Evolutionary conservation across 2,113 vertebrate species (phyloP).

Genomic region (Ciconia stormi): DNA sequence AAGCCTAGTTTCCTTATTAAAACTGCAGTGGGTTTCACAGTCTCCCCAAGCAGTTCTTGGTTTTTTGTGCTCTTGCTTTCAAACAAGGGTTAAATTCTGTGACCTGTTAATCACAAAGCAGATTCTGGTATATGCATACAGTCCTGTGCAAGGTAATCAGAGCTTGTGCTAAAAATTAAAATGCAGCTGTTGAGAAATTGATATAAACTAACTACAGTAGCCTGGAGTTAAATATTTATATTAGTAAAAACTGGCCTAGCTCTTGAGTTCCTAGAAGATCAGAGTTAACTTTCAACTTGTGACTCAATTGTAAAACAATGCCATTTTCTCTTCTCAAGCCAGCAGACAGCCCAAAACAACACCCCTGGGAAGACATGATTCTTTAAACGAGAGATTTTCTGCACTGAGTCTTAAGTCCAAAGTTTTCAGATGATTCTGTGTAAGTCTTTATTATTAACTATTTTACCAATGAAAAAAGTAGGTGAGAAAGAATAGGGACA

Average conservation of each 20-base stretch:
- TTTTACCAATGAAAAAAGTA: background rate
- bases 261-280: conserved; percentile 24
- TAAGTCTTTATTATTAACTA: background rate
- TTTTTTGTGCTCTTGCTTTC: background rate
- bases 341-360: background rate
- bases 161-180: background rate
- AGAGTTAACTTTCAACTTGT: conserved; percentile 33
- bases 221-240: background rate
- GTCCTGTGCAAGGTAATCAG: background rate
- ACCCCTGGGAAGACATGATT: background rate
- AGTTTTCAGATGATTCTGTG: background rate
- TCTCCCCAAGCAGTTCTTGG: background rate
- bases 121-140: background rate
- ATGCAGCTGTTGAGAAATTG: background rate
- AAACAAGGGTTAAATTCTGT: background rate
- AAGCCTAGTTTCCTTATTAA: background rate
- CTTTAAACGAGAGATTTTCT: background rate
- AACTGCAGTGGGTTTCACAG: background rate
- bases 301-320: background rate
- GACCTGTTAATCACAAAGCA: background rate
- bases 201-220: background rate
- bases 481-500: background rate
- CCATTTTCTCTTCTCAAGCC: background rate
- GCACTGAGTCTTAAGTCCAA: background rate
- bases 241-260: background rate